Percentiles rank a stretch among this genome's conserved stretches.
These are phyloP conservation scores for Cromileptes altivelis DNA, from an alignment of 2,113 vertebrate species.

Conservation along the genomic window DNA sequence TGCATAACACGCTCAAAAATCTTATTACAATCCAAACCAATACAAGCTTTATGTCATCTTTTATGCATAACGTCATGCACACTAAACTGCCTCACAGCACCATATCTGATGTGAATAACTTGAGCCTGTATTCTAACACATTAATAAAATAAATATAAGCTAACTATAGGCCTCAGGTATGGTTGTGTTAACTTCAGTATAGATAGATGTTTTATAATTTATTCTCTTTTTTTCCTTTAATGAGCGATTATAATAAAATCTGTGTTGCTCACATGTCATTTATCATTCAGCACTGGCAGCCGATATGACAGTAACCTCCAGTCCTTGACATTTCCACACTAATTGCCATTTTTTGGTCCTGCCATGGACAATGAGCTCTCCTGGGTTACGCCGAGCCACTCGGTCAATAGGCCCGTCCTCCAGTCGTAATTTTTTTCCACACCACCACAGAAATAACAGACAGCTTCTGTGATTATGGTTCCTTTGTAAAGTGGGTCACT, in stretches of 20 bases:
- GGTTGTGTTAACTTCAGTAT: too few relatives aligned
- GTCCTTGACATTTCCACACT: constrained; percentile 66
- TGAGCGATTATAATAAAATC: constrained; percentile 42
- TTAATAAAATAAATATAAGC: too few relatives aligned
- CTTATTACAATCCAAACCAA: too few relatives aligned
- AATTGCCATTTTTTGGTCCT: constrained; percentile 54
- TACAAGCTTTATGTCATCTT: too few relatives aligned
- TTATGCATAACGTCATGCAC: too few relatives aligned
- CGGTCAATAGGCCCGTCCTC: constrained; percentile 20
- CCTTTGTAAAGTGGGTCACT: constrained; percentile 45
- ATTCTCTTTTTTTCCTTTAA: neutral
- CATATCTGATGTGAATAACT: too few relatives aligned
- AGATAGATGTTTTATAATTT: neutral
- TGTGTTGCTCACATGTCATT: neutral
- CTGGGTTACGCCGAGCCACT: constrained; percentile 11
- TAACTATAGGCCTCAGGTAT: too few relatives aligned
- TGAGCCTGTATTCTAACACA: too few relatives aligned
- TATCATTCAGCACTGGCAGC: constrained; percentile 20
- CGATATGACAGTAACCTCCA: constrained; percentile 17
- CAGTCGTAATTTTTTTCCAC: neutral
- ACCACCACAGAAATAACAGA: constrained; percentile 34
- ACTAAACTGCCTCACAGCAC: too few relatives aligned
- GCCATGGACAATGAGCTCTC: constrained; percentile 44
- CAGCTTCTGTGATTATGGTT: constrained; percentile 51
- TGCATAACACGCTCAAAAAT: too few relatives aligned